phyloP scores from a whole-genome alignment of 2,113 vertebrate genomes.

The Willisornis vidua region DNA sequence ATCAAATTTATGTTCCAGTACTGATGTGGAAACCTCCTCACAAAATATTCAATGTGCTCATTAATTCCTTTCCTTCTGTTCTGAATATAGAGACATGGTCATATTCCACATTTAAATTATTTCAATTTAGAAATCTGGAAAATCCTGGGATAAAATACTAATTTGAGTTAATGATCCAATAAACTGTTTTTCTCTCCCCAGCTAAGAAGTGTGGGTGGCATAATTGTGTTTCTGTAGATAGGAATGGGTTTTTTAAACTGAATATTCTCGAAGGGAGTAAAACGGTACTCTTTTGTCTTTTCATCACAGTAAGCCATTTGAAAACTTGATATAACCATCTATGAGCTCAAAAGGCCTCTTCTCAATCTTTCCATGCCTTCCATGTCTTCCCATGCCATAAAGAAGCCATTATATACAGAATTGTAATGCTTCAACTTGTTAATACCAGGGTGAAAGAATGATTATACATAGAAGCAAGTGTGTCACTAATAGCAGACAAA shows the following conservation, averaged over 20 bases:
- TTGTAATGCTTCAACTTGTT: background rate
- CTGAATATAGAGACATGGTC: background rate
- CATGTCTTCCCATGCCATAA: background rate
- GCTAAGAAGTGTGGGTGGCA: background rate
- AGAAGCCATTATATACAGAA: background rate
- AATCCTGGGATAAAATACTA: background rate
- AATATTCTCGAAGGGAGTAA: background rate
- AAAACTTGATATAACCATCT: background rate
- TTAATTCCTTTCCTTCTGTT: conserved; percentile 34
- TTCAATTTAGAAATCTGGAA: background rate
- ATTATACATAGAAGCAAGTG: background rate
- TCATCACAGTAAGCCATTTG: background rate
- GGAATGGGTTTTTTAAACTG: background rate
- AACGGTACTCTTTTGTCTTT: background rate
- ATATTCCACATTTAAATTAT: background rate
- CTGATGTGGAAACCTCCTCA: background rate
- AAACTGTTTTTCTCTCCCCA: background rate
- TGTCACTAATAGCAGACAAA: background rate
- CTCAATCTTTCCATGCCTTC: background rate
- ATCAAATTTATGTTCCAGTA: background rate
- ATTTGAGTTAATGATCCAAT: background rate
- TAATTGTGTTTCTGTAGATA: background rate
- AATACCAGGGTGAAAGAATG: background rate
- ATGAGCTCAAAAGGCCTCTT: background rate
- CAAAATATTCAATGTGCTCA: background rate